Base-by-base conservation (phyloP, 92 coral and sea anemone genomes). In the Anthopleura xanthogrammica region DNA sequence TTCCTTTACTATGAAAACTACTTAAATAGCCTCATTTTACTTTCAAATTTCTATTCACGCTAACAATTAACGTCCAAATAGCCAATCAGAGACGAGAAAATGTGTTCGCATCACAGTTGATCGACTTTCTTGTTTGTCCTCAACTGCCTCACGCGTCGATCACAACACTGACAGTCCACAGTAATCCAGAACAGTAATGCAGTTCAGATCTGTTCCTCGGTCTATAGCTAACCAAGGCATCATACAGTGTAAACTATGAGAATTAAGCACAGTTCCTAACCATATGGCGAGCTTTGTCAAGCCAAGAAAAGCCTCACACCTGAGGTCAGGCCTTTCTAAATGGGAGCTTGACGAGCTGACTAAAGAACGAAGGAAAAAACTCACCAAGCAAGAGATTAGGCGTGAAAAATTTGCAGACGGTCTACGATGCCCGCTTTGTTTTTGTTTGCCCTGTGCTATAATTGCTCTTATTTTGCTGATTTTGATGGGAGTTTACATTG, bases 391-490 rank as follows among this genome's bases (percentile, higher is more conserved):
- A 20, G 98, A 90, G 76, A 89, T 95, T 23, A 72, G 92, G 64
- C 94, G 98, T 17, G 98, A 95, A 76, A 80, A 82, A 22, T 77
- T 91, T 12, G 94, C 98, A 11, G 98, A 95, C 77, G 88, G 83
- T 78, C 81, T 95, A 3, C 92, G 95, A 22, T 95, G 98, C 82
- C 95, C 98, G 40, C 88, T 95, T 19, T 92, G 97, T 77, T 95
- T 95, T 76, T 93, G 94, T 71, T 80, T 95, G 77, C 98, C 98
- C 4, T 92, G 95, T 77, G 95, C 95, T 3, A 79, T 94, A 1
- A 91, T 90, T 20, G 91, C 90, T 42, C 85, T 94, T 57, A 92
- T 91, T 41, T 80, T 95, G 56, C 82, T 95, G 71, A 89, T 94
- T 73, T 80, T 95, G 65, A 89, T 92, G 80, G 98, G 93, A 22